phyloP scores from a whole-genome alignment of 2,888 invertebrate species.

The Oscheius sp. region DNA sequence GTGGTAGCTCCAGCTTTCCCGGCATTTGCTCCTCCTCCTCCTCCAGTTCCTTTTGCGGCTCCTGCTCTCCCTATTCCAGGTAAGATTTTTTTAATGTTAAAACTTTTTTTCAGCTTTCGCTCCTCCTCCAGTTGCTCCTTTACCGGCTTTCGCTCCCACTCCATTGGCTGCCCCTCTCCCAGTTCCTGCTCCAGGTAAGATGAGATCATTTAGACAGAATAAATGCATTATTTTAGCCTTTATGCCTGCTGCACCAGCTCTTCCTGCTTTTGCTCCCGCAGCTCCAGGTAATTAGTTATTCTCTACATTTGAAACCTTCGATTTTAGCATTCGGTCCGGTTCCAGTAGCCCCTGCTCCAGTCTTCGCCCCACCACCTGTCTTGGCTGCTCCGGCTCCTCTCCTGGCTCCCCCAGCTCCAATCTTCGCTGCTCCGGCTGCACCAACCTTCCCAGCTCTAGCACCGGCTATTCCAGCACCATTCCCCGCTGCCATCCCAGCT shows the following conservation, averaged over 20 bases:
- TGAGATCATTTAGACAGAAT: no score
- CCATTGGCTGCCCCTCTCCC: slow-evolving; percentile 43
- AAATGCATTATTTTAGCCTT: no score
- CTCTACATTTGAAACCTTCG: no score
- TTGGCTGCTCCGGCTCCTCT: slow-evolving; percentile 33
- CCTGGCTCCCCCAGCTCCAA: slow-evolving; percentile 31
- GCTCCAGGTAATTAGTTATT: not conserved
- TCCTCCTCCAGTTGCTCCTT: slow-evolving; percentile 7
- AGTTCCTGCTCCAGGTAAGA: slow-evolving; percentile 17
- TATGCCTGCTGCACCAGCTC: slow-evolving; percentile 22
- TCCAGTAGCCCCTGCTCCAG: not conserved
- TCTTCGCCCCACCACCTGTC: slow-evolving; percentile 25
- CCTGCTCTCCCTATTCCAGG: no score
- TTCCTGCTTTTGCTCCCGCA: slow-evolving; percentile 34
- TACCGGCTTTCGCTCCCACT: slow-evolving; percentile 35
- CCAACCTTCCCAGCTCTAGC: slow-evolving; percentile 1
- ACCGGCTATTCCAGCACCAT: slow-evolving; percentile 9
- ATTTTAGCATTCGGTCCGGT: no score
- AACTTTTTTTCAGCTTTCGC: slow-evolving; percentile 35
- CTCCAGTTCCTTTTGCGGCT: slow-evolving; percentile 30
- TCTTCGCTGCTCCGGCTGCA: not conserved
- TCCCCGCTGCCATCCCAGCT: slow-evolving; percentile 36
- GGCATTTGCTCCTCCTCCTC: slow-evolving; percentile 23
- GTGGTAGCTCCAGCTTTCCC: slow-evolving; percentile 43
- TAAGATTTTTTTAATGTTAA: slow-evolving; percentile 31